Percentiles rank a stretch among this genome's conserved stretches.
These are phyloP conservation scores for Rhinoraja longicauda DNA, from an alignment of 2,797 vertebrate species.

Conservation along the genomic window DNA sequence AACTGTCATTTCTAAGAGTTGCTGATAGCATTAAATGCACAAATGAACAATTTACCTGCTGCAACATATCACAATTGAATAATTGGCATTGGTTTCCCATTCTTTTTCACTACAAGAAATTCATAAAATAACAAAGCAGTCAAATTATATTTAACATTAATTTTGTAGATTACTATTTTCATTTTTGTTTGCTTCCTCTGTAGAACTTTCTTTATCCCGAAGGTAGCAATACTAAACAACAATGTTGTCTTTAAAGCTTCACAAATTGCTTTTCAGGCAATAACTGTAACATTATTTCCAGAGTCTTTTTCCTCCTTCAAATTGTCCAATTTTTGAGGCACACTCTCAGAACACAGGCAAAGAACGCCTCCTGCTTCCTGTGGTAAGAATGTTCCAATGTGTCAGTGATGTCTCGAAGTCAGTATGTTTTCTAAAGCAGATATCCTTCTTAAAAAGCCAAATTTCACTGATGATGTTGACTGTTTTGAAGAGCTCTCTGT, in stretches of 20 bases:
- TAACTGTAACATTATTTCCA: background rate
- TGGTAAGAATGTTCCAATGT: conserved; percentile 4
- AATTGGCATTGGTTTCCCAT: background rate
- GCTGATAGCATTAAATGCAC: background rate
- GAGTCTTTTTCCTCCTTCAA: background rate
- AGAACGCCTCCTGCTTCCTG: background rate
- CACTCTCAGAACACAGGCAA: background rate
- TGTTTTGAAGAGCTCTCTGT: conserved; percentile 49
- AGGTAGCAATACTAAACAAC: background rate
- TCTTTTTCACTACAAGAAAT: background rate
- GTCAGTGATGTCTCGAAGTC: conserved; percentile 39
- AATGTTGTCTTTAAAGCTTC: conserved; percentile 5
- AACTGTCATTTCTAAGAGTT: background rate
- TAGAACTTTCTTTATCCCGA: background rate
- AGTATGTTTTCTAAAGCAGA: conserved; percentile 46
- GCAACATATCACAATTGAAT: conserved; percentile 20
- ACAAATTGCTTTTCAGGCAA: background rate
- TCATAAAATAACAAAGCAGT: background rate
- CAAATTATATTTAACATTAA: background rate
- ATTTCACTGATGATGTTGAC: conserved; percentile 50
- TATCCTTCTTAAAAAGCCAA: conserved; percentile 54
- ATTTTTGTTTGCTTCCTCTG: background rate
- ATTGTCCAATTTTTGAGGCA: background rate
- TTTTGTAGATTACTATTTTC: background rate
- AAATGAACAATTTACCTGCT: background rate